These are phyloP conservation scores for Falco novaeseelandiae DNA, from an alignment of 2,797 vertebrate genomes.

Conservation along the genomic window DNA sequence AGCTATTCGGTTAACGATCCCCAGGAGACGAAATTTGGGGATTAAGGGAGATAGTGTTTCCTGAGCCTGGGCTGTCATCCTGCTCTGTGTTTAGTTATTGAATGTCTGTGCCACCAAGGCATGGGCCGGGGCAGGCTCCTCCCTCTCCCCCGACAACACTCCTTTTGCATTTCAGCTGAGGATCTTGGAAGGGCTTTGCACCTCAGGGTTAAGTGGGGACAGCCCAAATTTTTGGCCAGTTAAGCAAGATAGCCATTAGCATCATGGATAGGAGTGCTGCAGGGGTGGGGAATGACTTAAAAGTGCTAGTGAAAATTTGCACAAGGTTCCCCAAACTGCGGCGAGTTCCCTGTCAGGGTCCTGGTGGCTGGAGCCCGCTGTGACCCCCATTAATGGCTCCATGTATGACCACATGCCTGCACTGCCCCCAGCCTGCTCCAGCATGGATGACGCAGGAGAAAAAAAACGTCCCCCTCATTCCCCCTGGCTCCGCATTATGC, in stretches of 20 bases:
- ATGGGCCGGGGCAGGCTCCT: accelerated
- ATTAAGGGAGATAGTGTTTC: background rate
- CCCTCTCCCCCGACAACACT: accelerated
- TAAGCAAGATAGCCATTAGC: background rate
- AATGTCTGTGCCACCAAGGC: background rate
- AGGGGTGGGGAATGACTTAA: background rate
- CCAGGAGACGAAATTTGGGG: conserved; percentile 23
- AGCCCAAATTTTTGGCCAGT: background rate
- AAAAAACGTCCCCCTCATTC: no score
- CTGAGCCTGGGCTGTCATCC: background rate
- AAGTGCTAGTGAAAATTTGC: background rate
- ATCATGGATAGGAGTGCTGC: background rate
- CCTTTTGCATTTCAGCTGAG: background rate
- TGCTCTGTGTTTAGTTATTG: background rate
- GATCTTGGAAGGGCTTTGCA: background rate
- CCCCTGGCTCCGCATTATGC: accelerated
- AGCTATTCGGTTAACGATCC: conserved; percentile 36
- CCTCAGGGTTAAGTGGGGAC: background rate
- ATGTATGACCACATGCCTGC: background rate
- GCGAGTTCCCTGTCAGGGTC: background rate
- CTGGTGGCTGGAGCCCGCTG: background rate
- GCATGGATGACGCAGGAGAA: background rate
- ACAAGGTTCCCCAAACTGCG: accelerated
- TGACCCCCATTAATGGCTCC: background rate
- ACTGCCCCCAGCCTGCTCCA: background rate